Percentiles rank a stretch among this genome's conserved stretches.
These are phyloP conservation scores for Conops quadrifasciatus DNA, from an alignment of 2,888 invertebrate genomes.

Conservation along the genomic window DNA sequence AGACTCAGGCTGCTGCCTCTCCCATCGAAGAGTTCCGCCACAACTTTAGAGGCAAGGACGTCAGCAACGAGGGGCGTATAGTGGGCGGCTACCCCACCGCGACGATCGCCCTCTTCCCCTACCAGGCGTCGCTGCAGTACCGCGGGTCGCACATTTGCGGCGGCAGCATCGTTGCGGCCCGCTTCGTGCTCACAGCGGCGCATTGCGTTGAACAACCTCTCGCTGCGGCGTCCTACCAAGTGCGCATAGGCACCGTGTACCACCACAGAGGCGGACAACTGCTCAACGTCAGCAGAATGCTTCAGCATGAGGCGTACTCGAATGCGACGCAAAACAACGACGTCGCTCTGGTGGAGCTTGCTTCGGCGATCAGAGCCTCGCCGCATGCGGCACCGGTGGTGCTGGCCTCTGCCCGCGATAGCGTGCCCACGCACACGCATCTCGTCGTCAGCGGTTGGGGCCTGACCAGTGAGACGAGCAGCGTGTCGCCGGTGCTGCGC, in stretches of 20 bases:
- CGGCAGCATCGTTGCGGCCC: constrained; percentile 43
- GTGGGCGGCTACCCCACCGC: constrained; percentile 45
- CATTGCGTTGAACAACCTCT: constrained; percentile 48
- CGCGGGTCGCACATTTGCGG: constrained; percentile 45
- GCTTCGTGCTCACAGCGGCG: constrained; percentile 46
- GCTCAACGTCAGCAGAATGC: constrained; percentile 49
- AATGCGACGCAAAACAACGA: constrained; percentile 51
- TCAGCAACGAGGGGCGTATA: constrained; percentile 42
- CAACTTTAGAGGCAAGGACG: neutral
- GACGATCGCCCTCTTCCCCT: constrained; percentile 44
- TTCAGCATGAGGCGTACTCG: constrained; percentile 51
- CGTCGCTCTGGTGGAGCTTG: constrained; percentile 54
- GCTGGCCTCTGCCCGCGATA: constrained; percentile 45
- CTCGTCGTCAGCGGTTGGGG: constrained; percentile 58
- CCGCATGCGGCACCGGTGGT: constrained; percentile 48
- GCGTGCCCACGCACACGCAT: constrained; percentile 31
- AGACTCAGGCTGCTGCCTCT: neutral
- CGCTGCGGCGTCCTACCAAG: constrained; percentile 46
- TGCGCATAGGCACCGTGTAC: constrained; percentile 51
- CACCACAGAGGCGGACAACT: constrained; percentile 52
- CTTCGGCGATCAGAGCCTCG: constrained; percentile 49
- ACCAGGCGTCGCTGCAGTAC: constrained; percentile 46
- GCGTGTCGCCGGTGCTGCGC: constrained; percentile 48
- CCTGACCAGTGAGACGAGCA: constrained; percentile 48
- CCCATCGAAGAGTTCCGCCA: neutral